phyloP scores from a whole-genome alignment of 2,113 vertebrate species.

The Colistium nudipinnis region DNA sequence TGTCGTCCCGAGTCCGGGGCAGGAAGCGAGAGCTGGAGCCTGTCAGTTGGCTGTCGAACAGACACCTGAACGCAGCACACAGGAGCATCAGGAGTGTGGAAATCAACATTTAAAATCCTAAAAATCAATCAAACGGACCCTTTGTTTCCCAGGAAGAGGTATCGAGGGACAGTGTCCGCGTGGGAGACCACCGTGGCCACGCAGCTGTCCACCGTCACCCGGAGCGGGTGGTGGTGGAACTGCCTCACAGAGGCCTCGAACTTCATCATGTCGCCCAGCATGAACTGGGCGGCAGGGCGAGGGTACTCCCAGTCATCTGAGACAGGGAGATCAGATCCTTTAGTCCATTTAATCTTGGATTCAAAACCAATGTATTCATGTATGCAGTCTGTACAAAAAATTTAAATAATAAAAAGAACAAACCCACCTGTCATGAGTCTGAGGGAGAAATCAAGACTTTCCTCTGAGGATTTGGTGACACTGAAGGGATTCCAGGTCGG shows the following conservation, averaged over 20 bases:
- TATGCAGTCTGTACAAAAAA: too few species aligned
- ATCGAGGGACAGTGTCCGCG: conserved; percentile 57
- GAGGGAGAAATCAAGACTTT: conserved; percentile 63
- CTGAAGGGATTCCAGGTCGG: conserved; percentile 63
- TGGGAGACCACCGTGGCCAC: conserved; percentile 60
- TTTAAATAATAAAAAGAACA: background rate
- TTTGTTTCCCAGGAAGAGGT: conserved; percentile 68
- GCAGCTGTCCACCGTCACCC: conserved; percentile 70
- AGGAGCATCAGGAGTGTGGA: background rate
- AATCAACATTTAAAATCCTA: too few species aligned
- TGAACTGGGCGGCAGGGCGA: conserved; percentile 38
- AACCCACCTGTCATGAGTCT: conserved; percentile 69
- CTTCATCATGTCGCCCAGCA: conserved; percentile 67
- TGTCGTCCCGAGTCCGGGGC: conserved; percentile 44
- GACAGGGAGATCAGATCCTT: too few species aligned
- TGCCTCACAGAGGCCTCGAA: conserved; percentile 63
- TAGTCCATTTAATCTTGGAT: too few species aligned
- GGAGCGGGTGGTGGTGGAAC: conserved; percentile 67
- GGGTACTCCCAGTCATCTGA: conserved; percentile 63
- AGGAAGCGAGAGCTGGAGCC: conserved; percentile 67
- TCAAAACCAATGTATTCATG: too few species aligned
- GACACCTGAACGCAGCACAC: conserved; percentile 55
- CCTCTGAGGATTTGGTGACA: conserved; percentile 24
- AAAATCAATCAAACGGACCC: too few species aligned
- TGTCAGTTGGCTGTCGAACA: conserved; percentile 64